These are phyloP conservation scores for Crioceris asparagi DNA, from an alignment of 2,888 invertebrate species.

Conservation along the genomic window DNA sequence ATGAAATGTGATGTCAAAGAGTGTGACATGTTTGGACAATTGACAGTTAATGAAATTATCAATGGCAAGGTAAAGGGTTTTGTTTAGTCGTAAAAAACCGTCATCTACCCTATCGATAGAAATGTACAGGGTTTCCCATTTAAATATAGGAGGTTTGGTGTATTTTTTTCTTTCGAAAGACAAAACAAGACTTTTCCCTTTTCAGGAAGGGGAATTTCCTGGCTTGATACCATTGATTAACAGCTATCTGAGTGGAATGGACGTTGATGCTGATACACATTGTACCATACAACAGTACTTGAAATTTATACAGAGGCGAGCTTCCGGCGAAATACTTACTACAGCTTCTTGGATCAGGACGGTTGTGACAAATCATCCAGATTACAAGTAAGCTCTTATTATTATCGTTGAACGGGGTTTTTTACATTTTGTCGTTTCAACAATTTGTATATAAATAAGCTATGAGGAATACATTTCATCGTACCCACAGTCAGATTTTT, in stretches of 20 bases:
- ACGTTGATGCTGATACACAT: conserved; percentile 96
- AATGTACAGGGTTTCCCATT: too few species aligned
- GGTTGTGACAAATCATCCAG: conserved; percentile 78
- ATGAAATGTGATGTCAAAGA: conserved; percentile 23
- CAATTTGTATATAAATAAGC: too few species aligned
- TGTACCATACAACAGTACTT: conserved; percentile 96
- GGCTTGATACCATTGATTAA: conserved; percentile 91
- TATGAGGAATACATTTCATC: too few species aligned
- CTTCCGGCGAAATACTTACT: conserved; percentile 82
- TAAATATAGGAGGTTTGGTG: too few species aligned
- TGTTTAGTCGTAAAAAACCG: too few species aligned
- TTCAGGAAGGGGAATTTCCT: conserved; percentile 77
- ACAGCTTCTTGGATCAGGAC: conserved; percentile 92
- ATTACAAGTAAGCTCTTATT: conserved; percentile 64
- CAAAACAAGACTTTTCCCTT: too few species aligned
- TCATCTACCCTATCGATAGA: too few species aligned
- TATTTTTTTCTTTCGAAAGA: too few species aligned
- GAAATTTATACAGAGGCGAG: conserved; percentile 78
- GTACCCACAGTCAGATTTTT: too few species aligned
- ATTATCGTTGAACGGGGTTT: too few species aligned
- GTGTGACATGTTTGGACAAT: conserved; percentile 54
- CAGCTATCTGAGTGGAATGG: conserved; percentile 88
- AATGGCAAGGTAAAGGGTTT: conserved; percentile 86
- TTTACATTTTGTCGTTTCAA: too few species aligned
- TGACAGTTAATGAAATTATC: conserved; percentile 94